Percentiles rank a stretch among this genome's conserved stretches.
Evolutionary conservation across 2,797 vertebrate genomes (phyloP).

Genomic region (Chanos chanos): DNA sequence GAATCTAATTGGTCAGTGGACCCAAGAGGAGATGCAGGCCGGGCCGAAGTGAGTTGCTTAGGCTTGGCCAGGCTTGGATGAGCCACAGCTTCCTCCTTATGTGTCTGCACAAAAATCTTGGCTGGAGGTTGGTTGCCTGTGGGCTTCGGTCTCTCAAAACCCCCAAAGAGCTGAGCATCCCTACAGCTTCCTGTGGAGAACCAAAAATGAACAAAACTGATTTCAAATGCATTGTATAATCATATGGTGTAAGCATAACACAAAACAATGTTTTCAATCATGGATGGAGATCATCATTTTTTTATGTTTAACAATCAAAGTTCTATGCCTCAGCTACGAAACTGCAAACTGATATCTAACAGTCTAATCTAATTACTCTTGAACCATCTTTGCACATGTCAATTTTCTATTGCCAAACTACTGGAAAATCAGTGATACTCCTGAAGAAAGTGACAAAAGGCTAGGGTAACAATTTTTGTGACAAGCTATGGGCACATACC

Average conservation of each 20-base stretch:
- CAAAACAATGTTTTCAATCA: background rate
- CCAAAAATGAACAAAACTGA: too few species aligned
- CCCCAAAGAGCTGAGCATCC: slow-evolving; percentile 74
- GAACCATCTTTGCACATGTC: too few species aligned
- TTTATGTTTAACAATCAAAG: too few species aligned
- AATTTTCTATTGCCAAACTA: too few species aligned
- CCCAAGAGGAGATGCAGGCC: background rate
- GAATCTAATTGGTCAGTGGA: slow-evolving; percentile 6
- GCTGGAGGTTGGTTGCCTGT: slow-evolving; percentile 55
- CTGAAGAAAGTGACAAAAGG: too few species aligned
- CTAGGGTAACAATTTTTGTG: too few species aligned
- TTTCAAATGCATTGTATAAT: background rate
- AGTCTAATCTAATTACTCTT: too few species aligned
- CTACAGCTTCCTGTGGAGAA: slow-evolving; percentile 66
- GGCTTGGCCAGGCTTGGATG: too few species aligned
- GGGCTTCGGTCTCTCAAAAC: slow-evolving; percentile 68
- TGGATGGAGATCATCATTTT: background rate
- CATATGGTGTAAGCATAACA: background rate
- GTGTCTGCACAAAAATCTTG: slow-evolving; percentile 60
- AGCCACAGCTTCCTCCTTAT: slow-evolving; percentile 23
- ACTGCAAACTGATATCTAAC: too few species aligned
- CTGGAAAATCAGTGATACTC: too few species aligned
- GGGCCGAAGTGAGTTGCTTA: too few species aligned
- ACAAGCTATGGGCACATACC: slow-evolving; percentile 39
- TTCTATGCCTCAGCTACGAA: too few species aligned